Conservation (phyloP, 2,888 invertebrate species). For the Sialis lutaria region DNA sequence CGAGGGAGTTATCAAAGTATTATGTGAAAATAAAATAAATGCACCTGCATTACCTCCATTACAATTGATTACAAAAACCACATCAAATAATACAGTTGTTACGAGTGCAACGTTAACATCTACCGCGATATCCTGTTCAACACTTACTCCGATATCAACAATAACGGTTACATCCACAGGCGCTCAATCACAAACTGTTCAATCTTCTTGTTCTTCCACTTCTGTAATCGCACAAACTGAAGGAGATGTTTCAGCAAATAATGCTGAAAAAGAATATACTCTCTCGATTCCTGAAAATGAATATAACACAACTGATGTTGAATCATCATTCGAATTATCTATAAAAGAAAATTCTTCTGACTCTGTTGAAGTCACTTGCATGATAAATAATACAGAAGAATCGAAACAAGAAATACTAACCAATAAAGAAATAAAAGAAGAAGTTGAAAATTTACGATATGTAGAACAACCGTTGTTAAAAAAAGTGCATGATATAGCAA, state of each 20-base stretch:
- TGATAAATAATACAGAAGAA: slow-evolving; percentile 33
- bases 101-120: background rate
- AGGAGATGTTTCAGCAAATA: slow-evolving; percentile 26
- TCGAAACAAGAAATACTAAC: slow-evolving; percentile 16
- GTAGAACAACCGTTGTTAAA: background rate
- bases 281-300: slow-evolving; percentile 34
- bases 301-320: slow-evolving; percentile 10
- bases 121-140: too few relatives aligned
- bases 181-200: slow-evolving; percentile 18
- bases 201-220: slow-evolving; percentile 7
- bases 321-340: slow-evolving; percentile 21
- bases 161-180: slow-evolving; percentile 1
- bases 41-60: slow-evolving; percentile 27
- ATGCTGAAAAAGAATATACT: slow-evolving; percentile 31
- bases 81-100: slow-evolving; percentile 6
- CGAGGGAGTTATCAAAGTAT: slow-evolving; percentile 42
- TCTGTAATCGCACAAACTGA: slow-evolving; percentile 18
- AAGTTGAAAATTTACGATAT: background rate
- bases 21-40: slow-evolving; percentile 25
- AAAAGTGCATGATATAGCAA: slow-evolving; percentile 5
- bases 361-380: slow-evolving; percentile 5
- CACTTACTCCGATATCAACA: background rate
- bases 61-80: slow-evolving; percentile 21
- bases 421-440: background rate
- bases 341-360: slow-evolving; percentile 19